Conservation (phyloP, 2,113 vertebrate genomes). For the Pongo pygmaeus region DNA sequence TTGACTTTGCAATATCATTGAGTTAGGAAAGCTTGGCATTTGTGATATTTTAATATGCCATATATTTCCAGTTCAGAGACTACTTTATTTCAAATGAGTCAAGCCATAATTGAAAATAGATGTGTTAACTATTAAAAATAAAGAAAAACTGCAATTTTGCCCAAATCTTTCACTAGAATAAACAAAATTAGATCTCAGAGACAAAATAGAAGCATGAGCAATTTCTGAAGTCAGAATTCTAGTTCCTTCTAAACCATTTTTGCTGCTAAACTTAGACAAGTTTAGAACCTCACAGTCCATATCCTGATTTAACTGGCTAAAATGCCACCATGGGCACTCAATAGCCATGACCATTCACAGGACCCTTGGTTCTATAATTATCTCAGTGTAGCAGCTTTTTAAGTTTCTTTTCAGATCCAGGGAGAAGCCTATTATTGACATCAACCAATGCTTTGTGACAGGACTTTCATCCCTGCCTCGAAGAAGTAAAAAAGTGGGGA, state of each 20-base stretch:
- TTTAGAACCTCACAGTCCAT: rapidly evolving
- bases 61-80: background rate
- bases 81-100: background rate
- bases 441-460: background rate
- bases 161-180: slow-evolving; percentile 37
- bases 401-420: background rate
- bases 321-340: rapidly evolving
- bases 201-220: slow-evolving; percentile 13
- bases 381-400: rapidly evolving
- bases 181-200: slow-evolving; percentile 35
- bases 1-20: background rate
- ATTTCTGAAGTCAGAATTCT: slow-evolving; percentile 1
- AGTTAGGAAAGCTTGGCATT: background rate
- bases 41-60: background rate
- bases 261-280: background rate
- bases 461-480: background rate
- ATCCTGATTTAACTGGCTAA: background rate
- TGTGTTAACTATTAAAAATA: background rate
- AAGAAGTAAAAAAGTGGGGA: too few relatives aligned
- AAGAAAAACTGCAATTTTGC: slow-evolving; percentile 49
- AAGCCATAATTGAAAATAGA: slow-evolving; percentile 24
- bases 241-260: background rate
- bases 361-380: rapidly evolving
- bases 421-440: background rate
- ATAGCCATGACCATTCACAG: rapidly evolving